A percentile compares a stretch with the other conserved stretches of the same genome.
phyloP scores from a whole-genome alignment of 2,113 vertebrate genomes.

The Balaeniceps rex region DNA sequence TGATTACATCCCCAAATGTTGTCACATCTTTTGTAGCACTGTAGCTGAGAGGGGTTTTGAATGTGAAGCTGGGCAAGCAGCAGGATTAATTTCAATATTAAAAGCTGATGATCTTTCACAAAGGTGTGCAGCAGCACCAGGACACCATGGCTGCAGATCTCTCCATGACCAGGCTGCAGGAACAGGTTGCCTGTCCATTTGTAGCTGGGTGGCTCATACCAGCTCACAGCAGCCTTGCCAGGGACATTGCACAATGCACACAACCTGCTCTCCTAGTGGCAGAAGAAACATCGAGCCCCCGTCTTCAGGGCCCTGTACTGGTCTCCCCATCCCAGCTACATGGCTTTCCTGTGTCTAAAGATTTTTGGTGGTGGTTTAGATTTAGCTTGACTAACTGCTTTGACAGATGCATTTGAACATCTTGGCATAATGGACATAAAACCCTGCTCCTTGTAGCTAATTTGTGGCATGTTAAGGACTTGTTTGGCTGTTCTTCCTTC shows the following conservation, averaged over 20 bases:
- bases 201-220: background rate
- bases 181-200: background rate
- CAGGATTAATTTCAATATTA: background rate
- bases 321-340: background rate
- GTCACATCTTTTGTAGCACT: background rate
- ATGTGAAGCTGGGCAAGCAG: background rate
- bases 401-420: background rate
- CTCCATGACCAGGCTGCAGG: background rate
- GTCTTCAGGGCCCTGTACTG: background rate
- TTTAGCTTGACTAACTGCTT: background rate
- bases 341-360: background rate
- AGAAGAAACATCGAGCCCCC: background rate
- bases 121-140: background rate
- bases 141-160: background rate
- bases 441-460: rapidly evolving
- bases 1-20: background rate
- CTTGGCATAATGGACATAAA: background rate
- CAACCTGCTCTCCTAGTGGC: background rate
- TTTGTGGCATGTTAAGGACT: background rate
- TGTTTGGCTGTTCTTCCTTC: background rate
- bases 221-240: background rate
- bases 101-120: background rate
- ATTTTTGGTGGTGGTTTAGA: too few relatives aligned
- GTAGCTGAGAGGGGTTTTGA: background rate
- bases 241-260: rapidly evolving